Evolutionary conservation across 2,113 vertebrate species (phyloP), one percentile per base, ranked within the genome.

Genomic region (Megaceryle torquata): DNA sequence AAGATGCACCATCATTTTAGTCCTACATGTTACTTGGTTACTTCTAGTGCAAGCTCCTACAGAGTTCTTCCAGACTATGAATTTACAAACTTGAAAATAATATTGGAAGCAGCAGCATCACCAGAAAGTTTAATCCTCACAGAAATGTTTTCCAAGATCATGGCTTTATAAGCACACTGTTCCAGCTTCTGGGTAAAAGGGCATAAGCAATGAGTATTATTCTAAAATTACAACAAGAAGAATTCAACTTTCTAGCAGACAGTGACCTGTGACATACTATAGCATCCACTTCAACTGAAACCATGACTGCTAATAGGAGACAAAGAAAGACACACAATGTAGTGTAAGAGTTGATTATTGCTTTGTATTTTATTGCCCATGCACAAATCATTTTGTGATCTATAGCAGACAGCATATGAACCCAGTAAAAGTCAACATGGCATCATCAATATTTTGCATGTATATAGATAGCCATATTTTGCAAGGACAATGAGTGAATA

Each of bases 171-270:
- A 88, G 74, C 29, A 59, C 21, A 28, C 60, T 78, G 35, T 86
- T 90, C 41, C 37, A 85, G 1, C 29, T 89, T 69, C 90, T 92
- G 60, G 64, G 72, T 90, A 78, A 96, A 90, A 86, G 39, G 60
- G 56, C 53, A 71, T n/a, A 86, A 86, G 21, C 43, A 20, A 53
- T 43, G 43, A 80, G 19, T 51, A 44, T 35, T 56, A 82, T 70
- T 91, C 79, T 90, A 96, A 86, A 95, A 88, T 77, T 88, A 71
- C 43, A 80, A 9, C 4, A 80, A 48, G 48, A 91, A 91, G 39
- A 93, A 91, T 70, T 44, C 9, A 68, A 16, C 50, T 57, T 94
- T 75, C 41, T 56, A 39, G n/a, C 17, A 53, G 53, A 31, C 5
- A 57, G 46, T 67, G 82, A 86, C 56, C 79, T 93, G 61, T 87